Evolutionary conservation across 2,797 vertebrate genomes (phyloP).

Genomic region (Coregonus sp.): DNA sequence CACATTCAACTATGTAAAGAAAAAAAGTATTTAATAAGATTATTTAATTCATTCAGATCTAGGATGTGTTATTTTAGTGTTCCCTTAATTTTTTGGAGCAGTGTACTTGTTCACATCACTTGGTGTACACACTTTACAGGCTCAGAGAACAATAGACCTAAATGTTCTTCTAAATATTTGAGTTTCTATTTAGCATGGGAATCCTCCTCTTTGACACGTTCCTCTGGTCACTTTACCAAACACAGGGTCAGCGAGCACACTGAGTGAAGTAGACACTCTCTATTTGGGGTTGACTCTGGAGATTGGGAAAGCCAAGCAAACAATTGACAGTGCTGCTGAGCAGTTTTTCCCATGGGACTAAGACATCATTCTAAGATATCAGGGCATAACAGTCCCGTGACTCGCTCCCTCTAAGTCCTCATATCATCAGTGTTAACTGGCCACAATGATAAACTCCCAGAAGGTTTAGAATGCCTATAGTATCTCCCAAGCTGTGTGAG

Average conservation of each 20-base stretch:
- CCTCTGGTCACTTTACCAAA: no score
- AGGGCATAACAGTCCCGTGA: not conserved
- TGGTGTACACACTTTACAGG: not conserved
- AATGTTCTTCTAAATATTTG: not conserved
- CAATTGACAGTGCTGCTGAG: conserved; percentile 2
- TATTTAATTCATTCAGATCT: no score
- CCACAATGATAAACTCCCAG: not conserved
- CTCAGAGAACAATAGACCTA: not conserved
- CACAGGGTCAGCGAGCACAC: conserved; percentile 9
- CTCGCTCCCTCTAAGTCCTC: not conserved
- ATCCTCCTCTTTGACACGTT: not conserved
- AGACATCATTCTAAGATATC: no score
- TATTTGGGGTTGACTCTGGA: conserved; percentile 4
- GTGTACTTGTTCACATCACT: not conserved
- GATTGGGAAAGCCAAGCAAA: conserved; percentile 34
- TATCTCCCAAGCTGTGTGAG: not conserved
- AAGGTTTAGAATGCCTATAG: not conserved
- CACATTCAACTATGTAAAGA: no score
- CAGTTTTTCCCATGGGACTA: not conserved
- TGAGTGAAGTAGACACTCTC: not conserved
- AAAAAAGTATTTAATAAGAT: no score
- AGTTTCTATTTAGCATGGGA: not conserved
- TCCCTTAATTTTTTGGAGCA: no score
- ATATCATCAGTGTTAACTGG: not conserved
- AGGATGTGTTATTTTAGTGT: no score